Evolutionary conservation across 2,888 invertebrate genomes (phyloP).

Genomic region (Drosophila bunnanda): DNA sequence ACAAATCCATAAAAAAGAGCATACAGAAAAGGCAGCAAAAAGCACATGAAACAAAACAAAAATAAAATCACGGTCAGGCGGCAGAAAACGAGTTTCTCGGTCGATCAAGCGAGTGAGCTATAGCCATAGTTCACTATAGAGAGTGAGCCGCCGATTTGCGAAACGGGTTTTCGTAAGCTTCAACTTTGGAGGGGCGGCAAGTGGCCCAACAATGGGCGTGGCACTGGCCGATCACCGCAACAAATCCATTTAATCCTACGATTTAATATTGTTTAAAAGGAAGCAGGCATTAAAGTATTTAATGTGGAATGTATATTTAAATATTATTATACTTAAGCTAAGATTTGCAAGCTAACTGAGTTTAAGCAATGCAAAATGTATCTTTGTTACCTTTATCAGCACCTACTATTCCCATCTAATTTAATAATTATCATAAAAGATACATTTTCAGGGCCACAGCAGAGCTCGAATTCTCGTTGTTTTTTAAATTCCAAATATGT

Average conservation of each 20-base stretch:
- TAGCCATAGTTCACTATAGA: constrained; percentile 19
- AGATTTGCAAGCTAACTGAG: too few species aligned
- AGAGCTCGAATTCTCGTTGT: neutral
- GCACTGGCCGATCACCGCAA: constrained; percentile 63
- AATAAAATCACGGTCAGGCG: constrained; percentile 72
- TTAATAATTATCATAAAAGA: neutral
- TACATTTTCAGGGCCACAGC: neutral
- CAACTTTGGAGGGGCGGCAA: constrained; percentile 18
- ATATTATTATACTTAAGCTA: too few species aligned
- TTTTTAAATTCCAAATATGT: constrained; percentile 1
- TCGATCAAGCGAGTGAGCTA: constrained; percentile 24
- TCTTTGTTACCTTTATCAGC: too few species aligned
- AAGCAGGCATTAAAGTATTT: too few species aligned
- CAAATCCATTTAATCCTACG: constrained; percentile 41
- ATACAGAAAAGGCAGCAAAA: constrained; percentile 45
- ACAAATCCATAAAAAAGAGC: constrained; percentile 20
- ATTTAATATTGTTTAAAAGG: neutral
- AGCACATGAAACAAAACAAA: constrained; percentile 43
- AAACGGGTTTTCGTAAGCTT: constrained; percentile 59
- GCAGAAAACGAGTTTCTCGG: constrained; percentile 62
- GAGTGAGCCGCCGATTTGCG: constrained; percentile 46
- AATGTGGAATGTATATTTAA: too few species aligned
- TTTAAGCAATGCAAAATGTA: too few species aligned
- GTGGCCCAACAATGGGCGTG: constrained; percentile 54
- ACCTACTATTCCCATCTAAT: too few species aligned